These are phyloP conservation scores for Mallotus villosus DNA, from an alignment of 2,797 vertebrate species.

Conservation along the genomic window DNA sequence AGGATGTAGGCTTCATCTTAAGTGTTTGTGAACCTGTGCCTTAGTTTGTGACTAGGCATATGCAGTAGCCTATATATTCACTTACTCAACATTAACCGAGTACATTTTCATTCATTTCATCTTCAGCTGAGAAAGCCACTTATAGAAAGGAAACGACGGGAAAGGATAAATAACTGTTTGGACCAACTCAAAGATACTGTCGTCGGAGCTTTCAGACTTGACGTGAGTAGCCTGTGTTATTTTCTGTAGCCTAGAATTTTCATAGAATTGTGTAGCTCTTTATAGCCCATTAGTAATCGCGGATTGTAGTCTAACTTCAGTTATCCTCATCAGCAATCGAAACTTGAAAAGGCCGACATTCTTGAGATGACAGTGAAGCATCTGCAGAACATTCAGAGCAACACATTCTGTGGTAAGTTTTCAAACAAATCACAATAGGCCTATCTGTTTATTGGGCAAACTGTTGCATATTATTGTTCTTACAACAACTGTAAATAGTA, in stretches of 20 bases:
- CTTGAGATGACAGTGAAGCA: constrained; percentile 92
- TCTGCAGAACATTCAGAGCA: constrained; percentile 85
- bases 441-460: too few species aligned
- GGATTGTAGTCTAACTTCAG: not conserved
- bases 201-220: constrained; percentile 82
- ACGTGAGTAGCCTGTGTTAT: constrained; percentile 80
- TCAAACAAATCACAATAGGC: not conserved
- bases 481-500: too few species aligned
- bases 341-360: constrained; percentile 89
- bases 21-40: too few species aligned
- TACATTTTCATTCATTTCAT: not conserved
- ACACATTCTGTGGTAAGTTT: constrained; percentile 77
- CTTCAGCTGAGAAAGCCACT: constrained; percentile 86
- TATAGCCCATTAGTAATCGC: not conserved
- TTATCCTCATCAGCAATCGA: constrained; percentile 82
- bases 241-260: not conserved
- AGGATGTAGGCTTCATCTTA: not conserved
- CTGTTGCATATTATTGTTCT: too few species aligned
- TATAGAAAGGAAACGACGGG: constrained; percentile 87
- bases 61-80: not conserved
- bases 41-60: not conserved
- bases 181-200: constrained; percentile 89
- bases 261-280: not conserved
- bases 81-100: constrained; percentile 13
- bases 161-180: constrained; percentile 88